Evolutionary conservation across 2,113 vertebrate genomes (phyloP), one percentile per base, ranked within the genome.

Genomic region (Amphilophus citrinellus): DNA sequence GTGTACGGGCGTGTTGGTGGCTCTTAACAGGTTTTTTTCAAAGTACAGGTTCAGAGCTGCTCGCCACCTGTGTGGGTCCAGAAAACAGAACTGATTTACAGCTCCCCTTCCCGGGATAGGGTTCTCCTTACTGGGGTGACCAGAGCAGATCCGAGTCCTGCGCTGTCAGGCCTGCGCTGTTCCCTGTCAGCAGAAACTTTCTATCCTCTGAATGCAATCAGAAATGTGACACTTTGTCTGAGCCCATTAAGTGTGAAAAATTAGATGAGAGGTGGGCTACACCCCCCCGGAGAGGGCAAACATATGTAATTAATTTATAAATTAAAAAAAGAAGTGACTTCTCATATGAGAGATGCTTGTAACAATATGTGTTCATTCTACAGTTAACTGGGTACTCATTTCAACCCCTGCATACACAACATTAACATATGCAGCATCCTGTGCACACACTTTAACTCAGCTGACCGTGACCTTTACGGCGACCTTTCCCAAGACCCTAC

Each of bases 1-100:
- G 80, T 37, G 44, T 24, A 44, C 66, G 84, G 77, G 78, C 44
- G 80, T 65, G 80, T 37, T 76, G 50, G 66, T 5, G 59, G 65
- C 90, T 84, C 79, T 81, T 50, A 71, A 42, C 85, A 82, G 76
- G 66, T 86, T 89, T 57, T 57, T 77, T 50, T 79, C 63, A 65
- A 42, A 89, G 84, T 58, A 71, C 89, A 90, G 87, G 89, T 91
- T 93, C 86, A 91, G 85, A 91, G 79, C 75, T 82, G 86, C 77
- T 89, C 42, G 1, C 79, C 66, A 59, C 75, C 79, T n/a, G 9
- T 79, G 80, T 87, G 87, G 93, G 82, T 57, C 76, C 79, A 80
- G 84, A 79, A 61, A 24, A 14, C 24, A 66, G 32, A 35, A 61
- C 68, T 87, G 77, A 91, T 89, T 93, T 91, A 91, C 79, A 81